phyloP scores from a whole-genome alignment of 2,888 invertebrate species.

The Leucania comma region DNA sequence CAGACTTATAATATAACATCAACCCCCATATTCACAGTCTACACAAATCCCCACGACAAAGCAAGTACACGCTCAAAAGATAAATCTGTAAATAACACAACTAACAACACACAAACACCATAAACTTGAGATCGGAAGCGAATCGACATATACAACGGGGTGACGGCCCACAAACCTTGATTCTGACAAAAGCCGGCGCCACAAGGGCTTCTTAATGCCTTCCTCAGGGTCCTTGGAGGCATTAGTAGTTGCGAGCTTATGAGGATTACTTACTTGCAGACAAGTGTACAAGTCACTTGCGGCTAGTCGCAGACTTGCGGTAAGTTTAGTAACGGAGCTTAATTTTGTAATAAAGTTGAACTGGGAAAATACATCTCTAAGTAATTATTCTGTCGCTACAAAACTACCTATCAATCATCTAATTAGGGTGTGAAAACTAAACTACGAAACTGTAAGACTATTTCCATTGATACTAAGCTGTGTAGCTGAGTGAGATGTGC shows the following conservation, averaged over 20 bases:
- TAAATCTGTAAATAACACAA: conserved; percentile 1
- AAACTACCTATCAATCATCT: no score
- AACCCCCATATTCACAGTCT: no score
- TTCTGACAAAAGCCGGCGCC: conserved; percentile 28
- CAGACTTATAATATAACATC: not conserved
- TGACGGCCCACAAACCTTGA: conserved; percentile 41
- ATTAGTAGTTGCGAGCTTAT: conserved; percentile 44
- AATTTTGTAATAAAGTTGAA: no score
- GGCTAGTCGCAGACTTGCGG: no score
- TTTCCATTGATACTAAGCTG: no score
- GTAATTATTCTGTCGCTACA: no score
- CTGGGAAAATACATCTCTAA: no score
- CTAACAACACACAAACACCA: not conserved
- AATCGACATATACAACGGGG: conserved; percentile 3
- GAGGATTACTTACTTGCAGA: conserved; percentile 43
- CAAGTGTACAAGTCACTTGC: not conserved
- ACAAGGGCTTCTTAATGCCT: conserved; percentile 62
- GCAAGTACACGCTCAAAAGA: not conserved
- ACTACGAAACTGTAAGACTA: no score
- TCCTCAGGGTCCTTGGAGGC: conserved; percentile 41
- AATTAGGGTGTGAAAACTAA: no score
- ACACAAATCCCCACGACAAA: not conserved
- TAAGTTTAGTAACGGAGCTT: no score
- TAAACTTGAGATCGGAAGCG: conserved; percentile 23
- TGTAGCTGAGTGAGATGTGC: no score